Percentiles rank a stretch among this genome's conserved stretches.
phyloP scores from a whole-genome alignment of 30 jellyfish, hydroid and myxozoan species.

The Hydractinia echinata region DNA sequence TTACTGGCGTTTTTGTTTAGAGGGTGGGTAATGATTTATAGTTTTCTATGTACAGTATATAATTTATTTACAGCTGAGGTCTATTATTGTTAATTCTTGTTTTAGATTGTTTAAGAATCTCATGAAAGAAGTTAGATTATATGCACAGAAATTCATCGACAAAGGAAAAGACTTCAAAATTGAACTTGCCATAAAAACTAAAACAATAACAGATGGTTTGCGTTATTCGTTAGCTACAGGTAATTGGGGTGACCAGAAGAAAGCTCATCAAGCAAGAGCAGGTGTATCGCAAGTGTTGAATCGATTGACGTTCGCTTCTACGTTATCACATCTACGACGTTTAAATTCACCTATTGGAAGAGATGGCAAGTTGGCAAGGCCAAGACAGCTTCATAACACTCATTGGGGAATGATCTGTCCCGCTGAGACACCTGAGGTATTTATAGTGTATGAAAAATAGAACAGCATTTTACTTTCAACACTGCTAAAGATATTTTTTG shows the following conservation, averaged over 20 bases:
- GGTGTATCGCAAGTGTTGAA: slow-evolving; percentile 99
- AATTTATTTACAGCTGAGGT: background rate
- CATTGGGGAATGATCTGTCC: slow-evolving; percentile 99
- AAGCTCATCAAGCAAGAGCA: slow-evolving; percentile 99
- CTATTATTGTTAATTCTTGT: background rate
- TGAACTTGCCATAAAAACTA: slow-evolving; percentile 88
- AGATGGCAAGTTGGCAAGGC: slow-evolving; percentile 99
- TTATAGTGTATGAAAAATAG: background rate
- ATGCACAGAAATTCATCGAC: slow-evolving; percentile 87
- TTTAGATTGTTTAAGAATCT: slow-evolving; percentile 81
- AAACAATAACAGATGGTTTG: slow-evolving; percentile 93
- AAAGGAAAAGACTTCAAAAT: slow-evolving; percentile 94
- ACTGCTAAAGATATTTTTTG: background rate
- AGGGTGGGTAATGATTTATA: slow-evolving; percentile 49
- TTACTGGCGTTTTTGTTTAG: slow-evolving; percentile 91
- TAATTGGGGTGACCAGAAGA: slow-evolving; percentile 99
- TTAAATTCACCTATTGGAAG: slow-evolving; percentile 99
- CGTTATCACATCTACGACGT: slow-evolving; percentile 96
- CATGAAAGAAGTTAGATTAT: slow-evolving; percentile 81
- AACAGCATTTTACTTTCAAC: background rate
- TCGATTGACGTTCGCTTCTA: slow-evolving; percentile 96
- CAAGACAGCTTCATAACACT: slow-evolving; percentile 98
- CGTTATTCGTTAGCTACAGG: slow-evolving; percentile 99
- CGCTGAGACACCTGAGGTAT: slow-evolving; percentile 99
- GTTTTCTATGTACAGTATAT: background rate